phyloP scores from a whole-genome alignment of 2,113 vertebrate genomes.

The Rissa tridactyla region DNA sequence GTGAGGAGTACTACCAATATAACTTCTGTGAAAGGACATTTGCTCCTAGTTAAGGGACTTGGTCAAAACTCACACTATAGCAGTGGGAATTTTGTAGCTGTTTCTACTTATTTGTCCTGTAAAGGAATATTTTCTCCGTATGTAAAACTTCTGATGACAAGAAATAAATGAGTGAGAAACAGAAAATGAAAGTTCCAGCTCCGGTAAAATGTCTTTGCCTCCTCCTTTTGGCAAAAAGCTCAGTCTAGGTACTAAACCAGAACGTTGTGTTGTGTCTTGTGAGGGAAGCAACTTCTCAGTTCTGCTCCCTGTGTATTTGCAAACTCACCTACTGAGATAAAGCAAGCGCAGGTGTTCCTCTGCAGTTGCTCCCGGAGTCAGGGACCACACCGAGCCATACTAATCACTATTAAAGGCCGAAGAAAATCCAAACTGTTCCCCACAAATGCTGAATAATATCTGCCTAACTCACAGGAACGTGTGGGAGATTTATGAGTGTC shows the following conservation, averaged over 20 bases:
- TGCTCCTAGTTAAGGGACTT: neutral
- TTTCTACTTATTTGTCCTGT: neutral
- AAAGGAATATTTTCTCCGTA: neutral
- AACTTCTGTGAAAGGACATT: neutral
- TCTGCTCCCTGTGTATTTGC: neutral
- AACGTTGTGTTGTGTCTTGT: neutral
- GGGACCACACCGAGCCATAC: neutral
- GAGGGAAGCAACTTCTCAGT: neutral
- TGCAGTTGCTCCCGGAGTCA: neutral
- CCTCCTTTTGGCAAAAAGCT: neutral
- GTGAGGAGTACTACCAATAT: neutral
- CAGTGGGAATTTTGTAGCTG: neutral
- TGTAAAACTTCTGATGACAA: neutral
- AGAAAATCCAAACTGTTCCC: neutral
- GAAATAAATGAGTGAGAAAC: neutral
- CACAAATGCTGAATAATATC: neutral
- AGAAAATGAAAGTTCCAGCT: neutral
- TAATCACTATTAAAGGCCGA: neutral
- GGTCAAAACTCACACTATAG: neutral
- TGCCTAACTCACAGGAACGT: neutral
- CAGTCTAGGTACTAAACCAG: neutral
- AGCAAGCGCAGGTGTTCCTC: neutral
- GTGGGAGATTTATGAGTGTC: neutral
- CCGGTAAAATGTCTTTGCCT: neutral
- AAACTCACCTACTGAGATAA: neutral